Evolutionary conservation across 2,888 invertebrate species (phyloP).

Genomic region (Caenorhabditis angaria): DNA sequence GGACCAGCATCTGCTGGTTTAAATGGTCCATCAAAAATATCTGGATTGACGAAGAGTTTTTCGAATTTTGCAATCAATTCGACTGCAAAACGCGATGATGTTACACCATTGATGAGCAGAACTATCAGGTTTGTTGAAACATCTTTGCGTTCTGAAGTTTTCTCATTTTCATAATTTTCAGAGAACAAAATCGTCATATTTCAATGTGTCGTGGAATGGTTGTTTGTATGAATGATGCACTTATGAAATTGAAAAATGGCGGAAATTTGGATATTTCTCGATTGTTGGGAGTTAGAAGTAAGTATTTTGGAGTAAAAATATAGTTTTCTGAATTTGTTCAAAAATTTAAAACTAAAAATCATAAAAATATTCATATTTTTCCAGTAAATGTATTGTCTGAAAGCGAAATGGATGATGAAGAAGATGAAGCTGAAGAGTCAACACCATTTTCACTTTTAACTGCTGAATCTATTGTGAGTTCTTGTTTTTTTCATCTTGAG

Average conservation of each 20-base stretch:
- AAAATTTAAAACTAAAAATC: no score
- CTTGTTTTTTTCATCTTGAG: no score
- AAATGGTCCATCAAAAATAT: constrained; percentile 12
- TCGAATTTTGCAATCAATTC: constrained; percentile 50
- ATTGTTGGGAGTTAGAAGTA: constrained; percentile 32
- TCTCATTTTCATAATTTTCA: constrained; percentile 1
- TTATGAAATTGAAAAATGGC: constrained; percentile 36
- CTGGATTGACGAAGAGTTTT: constrained; percentile 46
- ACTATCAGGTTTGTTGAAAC: constrained; percentile 28
- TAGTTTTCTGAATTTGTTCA: no score
- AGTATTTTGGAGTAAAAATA: not conserved
- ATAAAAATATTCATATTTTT: constrained; percentile 4
- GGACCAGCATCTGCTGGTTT: not conserved
- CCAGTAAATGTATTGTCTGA: constrained; percentile 50
- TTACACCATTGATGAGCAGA: constrained; percentile 50
- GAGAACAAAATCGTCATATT: constrained; percentile 37
- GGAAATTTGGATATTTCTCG: constrained; percentile 38
- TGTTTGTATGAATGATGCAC: constrained; percentile 36
- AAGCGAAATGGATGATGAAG: constrained; percentile 42
- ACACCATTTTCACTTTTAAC: constrained; percentile 45
- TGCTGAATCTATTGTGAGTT: constrained; percentile 43
- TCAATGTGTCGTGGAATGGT: constrained; percentile 42
- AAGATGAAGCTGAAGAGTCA: constrained; percentile 45
- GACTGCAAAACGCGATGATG: constrained; percentile 34
- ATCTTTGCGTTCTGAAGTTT: not conserved